A percentile compares a stretch with the other conserved stretches of the same genome.
These are phyloP conservation scores for Cryptophagus acutangulus DNA, from an alignment of 2,888 invertebrate genomes.

Conservation along the genomic window DNA sequence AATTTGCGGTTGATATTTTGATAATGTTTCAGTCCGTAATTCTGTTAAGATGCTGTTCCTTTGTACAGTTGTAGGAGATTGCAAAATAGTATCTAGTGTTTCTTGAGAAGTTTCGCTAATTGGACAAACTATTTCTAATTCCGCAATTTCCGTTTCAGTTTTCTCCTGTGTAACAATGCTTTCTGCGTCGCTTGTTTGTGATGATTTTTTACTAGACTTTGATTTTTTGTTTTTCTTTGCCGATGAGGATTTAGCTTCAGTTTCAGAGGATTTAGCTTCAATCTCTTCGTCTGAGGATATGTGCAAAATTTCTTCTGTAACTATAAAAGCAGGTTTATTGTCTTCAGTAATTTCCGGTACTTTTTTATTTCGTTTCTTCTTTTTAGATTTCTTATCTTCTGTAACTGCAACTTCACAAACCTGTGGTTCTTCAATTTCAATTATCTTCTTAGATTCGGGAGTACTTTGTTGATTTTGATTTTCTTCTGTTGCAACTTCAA, in stretches of 20 bases:
- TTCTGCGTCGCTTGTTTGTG: background rate
- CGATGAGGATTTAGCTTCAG: slow-evolving; percentile 4
- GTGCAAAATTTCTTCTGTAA: slow-evolving; percentile 22
- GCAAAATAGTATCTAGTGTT: background rate
- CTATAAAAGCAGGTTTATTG: slow-evolving; percentile 21
- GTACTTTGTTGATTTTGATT: background rate
- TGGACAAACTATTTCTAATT: background rate
- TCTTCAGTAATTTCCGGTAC: slow-evolving; percentile 20
- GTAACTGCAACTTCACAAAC: slow-evolving; percentile 1
- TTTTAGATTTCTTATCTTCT: slow-evolving; percentile 25
- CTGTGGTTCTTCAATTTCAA: slow-evolving; percentile 5
- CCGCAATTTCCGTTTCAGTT: background rate
- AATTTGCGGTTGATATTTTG: slow-evolving; percentile 10
- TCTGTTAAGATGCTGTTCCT: slow-evolving; percentile 1
- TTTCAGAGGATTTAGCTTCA: slow-evolving; percentile 5
- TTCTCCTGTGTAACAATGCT: slow-evolving; percentile 5
- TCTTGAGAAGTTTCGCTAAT: background rate
- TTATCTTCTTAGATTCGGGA: slow-evolving; percentile 5
- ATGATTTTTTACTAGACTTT: slow-evolving; percentile 1
- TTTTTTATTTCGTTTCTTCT: slow-evolving; percentile 26
- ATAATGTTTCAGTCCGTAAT: slow-evolving; percentile 8
- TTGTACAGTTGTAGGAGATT: slow-evolving; percentile 8
- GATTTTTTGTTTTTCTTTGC: slow-evolving; percentile 3
- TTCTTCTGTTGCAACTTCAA: slow-evolving; percentile 2
- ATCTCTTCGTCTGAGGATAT: slow-evolving; percentile 6